A percentile compares a stretch with the other conserved stretches of the same genome.
phyloP scores from a whole-genome alignment of 2,113 vertebrate species.

The Notechis scutatus region DNA sequence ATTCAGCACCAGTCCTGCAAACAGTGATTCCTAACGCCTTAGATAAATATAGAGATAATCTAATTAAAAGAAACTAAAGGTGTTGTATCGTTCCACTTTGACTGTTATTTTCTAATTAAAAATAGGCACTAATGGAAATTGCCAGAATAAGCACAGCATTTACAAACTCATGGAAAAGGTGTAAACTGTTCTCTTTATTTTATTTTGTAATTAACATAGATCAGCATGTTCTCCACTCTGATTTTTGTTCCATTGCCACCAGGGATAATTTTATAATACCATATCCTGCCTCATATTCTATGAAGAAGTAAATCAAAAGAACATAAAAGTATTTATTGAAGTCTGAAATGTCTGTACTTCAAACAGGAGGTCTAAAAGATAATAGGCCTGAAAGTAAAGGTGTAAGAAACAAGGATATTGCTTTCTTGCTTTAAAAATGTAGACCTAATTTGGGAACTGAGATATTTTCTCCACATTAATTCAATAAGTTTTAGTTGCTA shows the following conservation, averaged over 20 bases:
- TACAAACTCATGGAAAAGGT: not conserved
- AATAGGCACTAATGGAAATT: not conserved
- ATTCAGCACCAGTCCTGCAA: slow-evolving; percentile 20
- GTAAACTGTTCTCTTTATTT: not conserved
- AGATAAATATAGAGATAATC: slow-evolving; percentile 12
- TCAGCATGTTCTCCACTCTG: not conserved
- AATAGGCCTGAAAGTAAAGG: not conserved
- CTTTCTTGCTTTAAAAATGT: not conserved
- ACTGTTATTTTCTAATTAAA: slow-evolving; percentile 1
- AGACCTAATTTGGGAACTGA: not conserved
- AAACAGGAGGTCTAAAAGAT: not conserved
- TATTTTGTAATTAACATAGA: not conserved
- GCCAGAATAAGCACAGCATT: slow-evolving; percentile 1
- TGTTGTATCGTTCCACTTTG: slow-evolving; percentile 9
- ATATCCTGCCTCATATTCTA: not conserved
- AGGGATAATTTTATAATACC: not conserved
- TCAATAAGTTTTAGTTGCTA: not conserved
- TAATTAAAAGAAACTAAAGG: slow-evolving; percentile 1
- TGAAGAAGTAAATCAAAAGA: not conserved
- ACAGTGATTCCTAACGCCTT: slow-evolving; percentile 1
- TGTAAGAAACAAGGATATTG: not conserved
- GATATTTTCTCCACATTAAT: not conserved
- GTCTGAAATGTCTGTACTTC: not conserved
- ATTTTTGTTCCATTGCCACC: not conserved
- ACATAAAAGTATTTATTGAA: not conserved